Conservation (phyloP, 1,140 invertebrate genomes). For the Zaprionus capensis region DNA sequence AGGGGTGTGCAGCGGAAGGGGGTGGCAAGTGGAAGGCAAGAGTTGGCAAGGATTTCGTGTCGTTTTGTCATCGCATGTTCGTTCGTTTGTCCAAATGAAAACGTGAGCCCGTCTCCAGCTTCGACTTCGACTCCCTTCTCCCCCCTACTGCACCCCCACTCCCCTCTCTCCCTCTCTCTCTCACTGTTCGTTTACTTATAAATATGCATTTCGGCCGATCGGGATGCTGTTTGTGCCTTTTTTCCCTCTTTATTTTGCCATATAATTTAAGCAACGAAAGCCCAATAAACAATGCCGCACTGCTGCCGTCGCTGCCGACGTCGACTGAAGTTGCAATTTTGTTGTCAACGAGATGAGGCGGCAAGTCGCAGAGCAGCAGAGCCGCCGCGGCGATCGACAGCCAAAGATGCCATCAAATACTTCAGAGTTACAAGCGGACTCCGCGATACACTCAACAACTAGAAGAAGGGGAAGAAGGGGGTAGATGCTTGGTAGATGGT, state of each 20-base stretch:
- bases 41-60: slow-evolving; percentile 73
- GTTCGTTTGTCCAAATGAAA: slow-evolving; percentile 62
- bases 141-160: not conserved
- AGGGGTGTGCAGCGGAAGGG: not conserved
- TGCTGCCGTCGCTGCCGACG: not conserved
- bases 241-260: slow-evolving; percentile 51
- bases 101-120: slow-evolving; percentile 55
- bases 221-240: slow-evolving; percentile 23
- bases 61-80: slow-evolving; percentile 80
- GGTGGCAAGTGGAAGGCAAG: slow-evolving; percentile 14
- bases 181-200: slow-evolving; percentile 64
- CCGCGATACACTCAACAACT: not conserved
- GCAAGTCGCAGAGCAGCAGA: slow-evolving; percentile 27
- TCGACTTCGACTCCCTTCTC: not conserved
- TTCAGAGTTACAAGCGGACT: slow-evolving; percentile 54
- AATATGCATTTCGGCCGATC: slow-evolving; percentile 74
- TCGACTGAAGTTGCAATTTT: slow-evolving; percentile 78
- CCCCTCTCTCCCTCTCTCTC: not conserved
- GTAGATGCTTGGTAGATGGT: not conserved
- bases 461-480: not conserved
- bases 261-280: slow-evolving; percentile 76
- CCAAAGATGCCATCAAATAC: slow-evolving; percentile 72
- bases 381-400: slow-evolving; percentile 14
- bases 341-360: slow-evolving; percentile 71
- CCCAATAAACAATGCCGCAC: slow-evolving; percentile 71